phyloP scores from a whole-genome alignment of 2,113 vertebrate species.

The Corythaixoides concolor region DNA sequence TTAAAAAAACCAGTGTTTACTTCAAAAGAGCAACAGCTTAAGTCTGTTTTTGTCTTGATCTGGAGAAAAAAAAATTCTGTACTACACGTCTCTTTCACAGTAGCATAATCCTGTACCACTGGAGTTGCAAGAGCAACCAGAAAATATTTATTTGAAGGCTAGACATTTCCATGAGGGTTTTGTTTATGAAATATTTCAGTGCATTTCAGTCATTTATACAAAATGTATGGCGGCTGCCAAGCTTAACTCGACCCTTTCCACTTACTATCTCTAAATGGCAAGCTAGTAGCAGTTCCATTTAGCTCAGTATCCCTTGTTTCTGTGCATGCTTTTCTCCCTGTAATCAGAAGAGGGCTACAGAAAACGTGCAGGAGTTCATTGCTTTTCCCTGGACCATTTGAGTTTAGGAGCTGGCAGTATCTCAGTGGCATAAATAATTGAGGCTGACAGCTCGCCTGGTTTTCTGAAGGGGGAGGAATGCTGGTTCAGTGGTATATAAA shows the following conservation, averaged over 20 bases:
- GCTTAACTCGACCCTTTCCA: neutral
- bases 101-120: neutral
- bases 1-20: neutral
- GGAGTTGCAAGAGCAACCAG: neutral
- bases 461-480: constrained; percentile 7
- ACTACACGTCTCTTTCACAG: neutral
- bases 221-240: neutral
- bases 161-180: neutral
- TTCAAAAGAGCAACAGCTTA: neutral
- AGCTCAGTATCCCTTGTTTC: neutral
- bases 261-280: neutral
- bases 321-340: neutral
- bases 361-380: neutral
- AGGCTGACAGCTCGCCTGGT: neutral
- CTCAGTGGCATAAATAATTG: constrained; percentile 30
- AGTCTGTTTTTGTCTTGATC: neutral
- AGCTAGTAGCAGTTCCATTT: neutral
- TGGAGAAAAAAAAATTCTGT: neutral
- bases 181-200: constrained; percentile 10
- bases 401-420: constrained; percentile 16
- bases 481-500: neutral
- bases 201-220: neutral
- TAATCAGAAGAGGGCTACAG: neutral
- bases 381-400: constrained; percentile 1
- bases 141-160: constrained; percentile 15